Percentiles rank a stretch among this genome's conserved stretches.
phyloP scores from a whole-genome alignment of 1,140 invertebrate species.

The Trichonephila inaurata region DNA sequence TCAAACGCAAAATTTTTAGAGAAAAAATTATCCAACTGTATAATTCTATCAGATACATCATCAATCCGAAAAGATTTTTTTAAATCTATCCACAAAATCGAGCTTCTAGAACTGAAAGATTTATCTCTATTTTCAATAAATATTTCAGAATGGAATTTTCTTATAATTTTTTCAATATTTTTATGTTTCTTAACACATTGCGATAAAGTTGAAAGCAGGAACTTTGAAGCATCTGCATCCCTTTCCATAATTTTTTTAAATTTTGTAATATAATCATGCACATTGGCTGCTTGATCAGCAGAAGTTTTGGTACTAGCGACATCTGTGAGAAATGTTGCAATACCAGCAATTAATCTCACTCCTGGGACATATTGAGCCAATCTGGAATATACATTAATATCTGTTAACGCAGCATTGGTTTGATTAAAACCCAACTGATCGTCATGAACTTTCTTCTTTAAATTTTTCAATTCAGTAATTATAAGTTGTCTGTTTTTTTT shows the following conservation, averaged over 20 bases:
- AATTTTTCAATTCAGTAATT: background rate
- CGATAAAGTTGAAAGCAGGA: background rate
- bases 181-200: background rate
- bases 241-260: conserved; percentile 48
- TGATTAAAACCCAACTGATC: background rate
- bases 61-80: background rate
- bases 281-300: conserved; percentile 29
- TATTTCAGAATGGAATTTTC: conserved; percentile 25
- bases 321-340: background rate
- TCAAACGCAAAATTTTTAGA: background rate
- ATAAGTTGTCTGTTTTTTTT: background rate
- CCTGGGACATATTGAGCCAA: background rate
- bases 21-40: background rate
- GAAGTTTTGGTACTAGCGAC: background rate
- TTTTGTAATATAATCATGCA: background rate
- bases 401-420: background rate
- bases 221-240: background rate
- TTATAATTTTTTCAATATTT: conserved; percentile 20
- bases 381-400: background rate
- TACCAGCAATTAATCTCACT: background rate
- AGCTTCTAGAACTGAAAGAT: background rate
- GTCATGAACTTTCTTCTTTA: background rate
- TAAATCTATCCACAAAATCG: background rate
- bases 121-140: background rate
- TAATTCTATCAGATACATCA: background rate